Conservation (phyloP, 2,888 invertebrate species). For the Chelonus formosanus region DNA sequence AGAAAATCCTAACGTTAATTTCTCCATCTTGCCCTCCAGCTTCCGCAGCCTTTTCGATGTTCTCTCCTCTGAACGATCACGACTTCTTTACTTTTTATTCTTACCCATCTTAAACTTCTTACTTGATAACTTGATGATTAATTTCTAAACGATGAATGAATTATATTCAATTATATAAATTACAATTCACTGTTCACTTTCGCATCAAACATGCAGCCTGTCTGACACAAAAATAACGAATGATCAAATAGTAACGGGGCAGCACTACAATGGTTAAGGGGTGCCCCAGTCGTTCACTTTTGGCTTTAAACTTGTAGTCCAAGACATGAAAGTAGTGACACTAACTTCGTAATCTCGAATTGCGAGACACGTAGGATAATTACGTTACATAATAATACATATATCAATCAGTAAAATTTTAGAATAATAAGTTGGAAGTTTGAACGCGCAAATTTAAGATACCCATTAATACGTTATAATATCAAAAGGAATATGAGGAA, state of each 20-base stretch:
- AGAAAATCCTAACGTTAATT: background rate
- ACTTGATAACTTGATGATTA: background rate
- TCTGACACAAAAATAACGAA: constrained; percentile 12
- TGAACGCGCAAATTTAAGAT: no score
- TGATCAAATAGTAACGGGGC: constrained; percentile 10
- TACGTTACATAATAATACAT: no score
- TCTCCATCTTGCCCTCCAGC: background rate
- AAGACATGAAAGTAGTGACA: constrained; percentile 20
- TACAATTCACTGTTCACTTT: background rate
- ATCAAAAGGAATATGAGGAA: no score
- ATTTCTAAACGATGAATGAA: background rate
- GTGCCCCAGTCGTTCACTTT: background rate
- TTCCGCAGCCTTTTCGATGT: background rate
- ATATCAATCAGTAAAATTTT: no score
- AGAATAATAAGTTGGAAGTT: no score
- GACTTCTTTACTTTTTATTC: constrained; percentile 5
- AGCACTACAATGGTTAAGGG: constrained; percentile 4
- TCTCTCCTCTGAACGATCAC: background rate
- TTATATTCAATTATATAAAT: background rate
- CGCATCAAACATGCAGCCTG: background rate
- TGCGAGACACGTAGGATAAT: no score
- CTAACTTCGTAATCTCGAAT: constrained; percentile 12
- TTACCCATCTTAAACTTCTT: background rate
- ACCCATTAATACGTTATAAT: no score
- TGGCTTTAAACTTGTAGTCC: constrained; percentile 17